phyloP scores from a whole-genome alignment of 2,888 invertebrate species.

The Chaitophorus viminalis region DNA sequence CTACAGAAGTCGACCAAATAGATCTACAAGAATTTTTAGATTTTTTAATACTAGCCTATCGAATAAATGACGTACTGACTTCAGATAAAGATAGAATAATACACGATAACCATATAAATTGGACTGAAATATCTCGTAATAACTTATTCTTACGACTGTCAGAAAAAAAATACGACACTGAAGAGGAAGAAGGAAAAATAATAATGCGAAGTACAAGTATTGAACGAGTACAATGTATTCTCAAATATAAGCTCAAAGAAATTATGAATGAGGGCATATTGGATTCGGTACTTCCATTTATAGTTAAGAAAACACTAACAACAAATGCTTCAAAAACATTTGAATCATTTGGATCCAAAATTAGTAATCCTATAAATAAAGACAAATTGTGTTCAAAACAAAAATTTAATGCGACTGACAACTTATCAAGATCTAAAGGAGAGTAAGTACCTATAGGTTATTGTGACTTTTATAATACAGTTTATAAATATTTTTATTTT shows the following conservation, averaged over 20 bases:
- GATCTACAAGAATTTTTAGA: slow-evolving; percentile 56
- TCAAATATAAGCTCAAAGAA: slow-evolving; percentile 70
- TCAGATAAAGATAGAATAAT: not conserved
- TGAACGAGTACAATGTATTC: slow-evolving; percentile 58
- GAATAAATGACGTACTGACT: slow-evolving; percentile 35
- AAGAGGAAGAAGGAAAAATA: not conserved
- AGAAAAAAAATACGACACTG: not conserved
- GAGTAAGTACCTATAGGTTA: slow-evolving; percentile 63
- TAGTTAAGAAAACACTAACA: slow-evolving; percentile 71
- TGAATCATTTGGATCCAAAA: slow-evolving; percentile 38
- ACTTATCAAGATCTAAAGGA: slow-evolving; percentile 52
- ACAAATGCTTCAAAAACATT: slow-evolving; percentile 28
- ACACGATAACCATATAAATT: slow-evolving; percentile 13
- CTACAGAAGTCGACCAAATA: slow-evolving; percentile 17
- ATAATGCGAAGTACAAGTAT: not conserved
- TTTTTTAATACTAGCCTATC: slow-evolving; percentile 50
- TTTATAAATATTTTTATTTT: not conserved
- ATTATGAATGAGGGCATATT: slow-evolving; percentile 83
- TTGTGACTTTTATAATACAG: not conserved
- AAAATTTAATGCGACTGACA: slow-evolving; percentile 54
- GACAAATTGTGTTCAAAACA: slow-evolving; percentile 52
- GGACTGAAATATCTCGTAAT: slow-evolving; percentile 49
- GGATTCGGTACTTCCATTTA: slow-evolving; percentile 83
- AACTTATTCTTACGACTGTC: slow-evolving; percentile 40
- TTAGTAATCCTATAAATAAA: slow-evolving; percentile 5